Percentiles rank a stretch among this genome's conserved stretches.
These are phyloP conservation scores for Anas georgica DNA, from an alignment of 2,797 vertebrate genomes.

Conservation along the genomic window DNA sequence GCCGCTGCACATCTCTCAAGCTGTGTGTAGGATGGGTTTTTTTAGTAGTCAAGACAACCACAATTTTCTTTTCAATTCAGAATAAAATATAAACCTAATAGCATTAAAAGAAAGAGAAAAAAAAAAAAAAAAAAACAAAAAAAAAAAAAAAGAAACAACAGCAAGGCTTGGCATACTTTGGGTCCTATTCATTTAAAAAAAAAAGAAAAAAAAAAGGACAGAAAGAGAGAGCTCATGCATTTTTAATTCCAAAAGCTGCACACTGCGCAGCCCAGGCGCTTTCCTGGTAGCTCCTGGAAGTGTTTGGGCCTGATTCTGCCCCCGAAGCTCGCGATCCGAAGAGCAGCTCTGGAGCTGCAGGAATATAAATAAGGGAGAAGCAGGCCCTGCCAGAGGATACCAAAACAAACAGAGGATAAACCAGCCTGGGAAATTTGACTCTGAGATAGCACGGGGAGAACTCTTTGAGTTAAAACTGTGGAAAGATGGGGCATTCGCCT, in stretches of 20 bases:
- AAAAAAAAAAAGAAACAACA: not conserved
- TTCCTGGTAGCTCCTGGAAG: slow-evolving; percentile 46
- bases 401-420: slow-evolving; percentile 32
- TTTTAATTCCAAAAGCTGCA: slow-evolving; percentile 69
- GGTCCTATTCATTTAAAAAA: slow-evolving; percentile 44
- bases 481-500: not conserved
- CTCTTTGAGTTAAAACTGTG: not conserved
- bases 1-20: slow-evolving; percentile 58
- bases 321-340: not conserved
- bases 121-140: not conserved
- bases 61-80: slow-evolving; percentile 76
- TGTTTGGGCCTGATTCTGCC: slow-evolving; percentile 31
- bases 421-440: not conserved
- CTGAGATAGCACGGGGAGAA: not conserved
- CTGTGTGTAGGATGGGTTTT: slow-evolving; percentile 51
- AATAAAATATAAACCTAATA: slow-evolving; percentile 77
- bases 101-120: slow-evolving; percentile 38
- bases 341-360: not conserved
- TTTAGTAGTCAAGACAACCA: slow-evolving; percentile 79
- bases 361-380: slow-evolving; percentile 38
- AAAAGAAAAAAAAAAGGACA: not conserved
- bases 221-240: slow-evolving; percentile 49
- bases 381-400: not conserved
- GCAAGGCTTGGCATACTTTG: slow-evolving; percentile 53
- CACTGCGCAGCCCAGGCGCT: not conserved